Evolutionary conservation across 2,797 vertebrate species (phyloP), one percentile per base, ranked within the genome.

Genomic region (Channallabes apus): DNA sequence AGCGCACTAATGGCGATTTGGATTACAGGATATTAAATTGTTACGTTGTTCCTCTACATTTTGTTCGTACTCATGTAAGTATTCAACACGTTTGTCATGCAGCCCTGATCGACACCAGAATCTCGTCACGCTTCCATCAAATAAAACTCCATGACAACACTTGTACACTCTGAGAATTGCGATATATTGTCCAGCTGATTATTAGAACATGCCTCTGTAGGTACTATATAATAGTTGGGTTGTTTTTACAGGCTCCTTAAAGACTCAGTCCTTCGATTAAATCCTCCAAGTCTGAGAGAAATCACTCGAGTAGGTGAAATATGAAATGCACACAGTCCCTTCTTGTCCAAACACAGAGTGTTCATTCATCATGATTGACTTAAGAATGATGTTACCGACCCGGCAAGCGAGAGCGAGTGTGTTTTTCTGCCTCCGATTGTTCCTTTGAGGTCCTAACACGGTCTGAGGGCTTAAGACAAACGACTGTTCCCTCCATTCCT

Each of bases 391-490:
- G 85, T 76, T 86, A 24, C 59, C 46, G n/a, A 77, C 29, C 9
- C 71, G 51, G 72, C 4, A 12, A 65, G 54, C 4, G 54, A 61
- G 62, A 58, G 72, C 9, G 59, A 29, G 80, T 59, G 72, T 77
- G 72, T 77, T 80, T 83, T 87, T 82, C 80, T 79, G 80, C 79
- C 78, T 75, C 32, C 41, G 72, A 84, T 78, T n/a, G 58, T 84
- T 82, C 85, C 85, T 78, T 62, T 82, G 77, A 85, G 82, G 71
- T 76, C 64, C 72, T 82, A 78, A 72, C 68, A 76, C 15, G 58
- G 76, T 68, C 87, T 79, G 79, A 68, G 61, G 51, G 72, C 51
- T 82, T 64, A 85, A 86, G 83, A 86, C 67, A 85, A 86, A 88
- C 71, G 83, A 82, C 79, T 20, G 14, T 54, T 68, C 76, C 82